Conservation (phyloP, 2,797 vertebrate genomes). For the Antrozous pallidus region DNA sequence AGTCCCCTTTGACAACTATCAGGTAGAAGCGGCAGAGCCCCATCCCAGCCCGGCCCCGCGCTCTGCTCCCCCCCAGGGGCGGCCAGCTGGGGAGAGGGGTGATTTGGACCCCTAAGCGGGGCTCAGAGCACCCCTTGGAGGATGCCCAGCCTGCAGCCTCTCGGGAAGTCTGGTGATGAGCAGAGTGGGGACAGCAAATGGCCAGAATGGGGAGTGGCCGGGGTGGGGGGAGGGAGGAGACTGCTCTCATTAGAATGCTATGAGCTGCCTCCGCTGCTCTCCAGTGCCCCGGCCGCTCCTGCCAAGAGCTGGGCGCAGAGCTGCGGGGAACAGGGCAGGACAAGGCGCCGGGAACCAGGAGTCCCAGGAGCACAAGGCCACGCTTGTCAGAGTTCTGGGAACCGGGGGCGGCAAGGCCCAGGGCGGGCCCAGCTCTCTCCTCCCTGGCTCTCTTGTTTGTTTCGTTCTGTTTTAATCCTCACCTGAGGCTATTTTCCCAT, state of each 20-base stretch:
- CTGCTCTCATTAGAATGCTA: constrained; percentile 18
- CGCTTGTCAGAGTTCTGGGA: constrained; percentile 47
- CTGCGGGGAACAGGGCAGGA: constrained; percentile 27
- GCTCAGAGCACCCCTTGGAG: background rate
- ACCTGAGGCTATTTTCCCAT: no score
- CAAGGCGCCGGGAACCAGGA: constrained; percentile 36
- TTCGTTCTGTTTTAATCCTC: no score
- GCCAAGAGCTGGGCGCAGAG: constrained; percentile 15
- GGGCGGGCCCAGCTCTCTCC: background rate
- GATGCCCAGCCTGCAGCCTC: background rate
- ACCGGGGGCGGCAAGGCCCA: background rate
- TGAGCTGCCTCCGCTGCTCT: background rate
- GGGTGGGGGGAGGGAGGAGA: background rate
- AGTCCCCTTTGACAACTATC: background rate
- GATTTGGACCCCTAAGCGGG: background rate
- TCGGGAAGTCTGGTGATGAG: background rate
- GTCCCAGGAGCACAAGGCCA: constrained; percentile 54
- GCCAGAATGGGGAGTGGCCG: background rate
- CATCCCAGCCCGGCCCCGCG: background rate
- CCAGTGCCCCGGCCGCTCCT: background rate
- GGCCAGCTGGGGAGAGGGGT: background rate
- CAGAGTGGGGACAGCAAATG: background rate
- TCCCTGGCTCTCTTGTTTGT: background rate
- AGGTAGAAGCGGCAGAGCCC: background rate
- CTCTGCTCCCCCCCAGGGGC: background rate